Base-by-base conservation (phyloP, 2,113 vertebrate species). In the Casuarius casuarius region DNA sequence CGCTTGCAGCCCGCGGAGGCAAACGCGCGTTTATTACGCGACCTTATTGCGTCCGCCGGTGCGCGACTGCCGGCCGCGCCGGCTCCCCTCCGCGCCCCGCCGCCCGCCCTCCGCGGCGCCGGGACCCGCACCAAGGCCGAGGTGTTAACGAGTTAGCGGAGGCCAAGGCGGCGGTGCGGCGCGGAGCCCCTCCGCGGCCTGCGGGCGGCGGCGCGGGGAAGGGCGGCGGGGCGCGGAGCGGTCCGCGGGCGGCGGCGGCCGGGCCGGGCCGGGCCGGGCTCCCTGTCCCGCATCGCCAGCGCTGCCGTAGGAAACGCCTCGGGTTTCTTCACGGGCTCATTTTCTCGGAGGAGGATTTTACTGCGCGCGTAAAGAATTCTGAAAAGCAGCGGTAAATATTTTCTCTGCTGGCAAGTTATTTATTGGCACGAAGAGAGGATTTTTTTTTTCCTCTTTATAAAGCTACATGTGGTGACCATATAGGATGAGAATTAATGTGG, bases 321-420 rank as follows among this genome's bases (percentile, higher is more conserved):
- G 77, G 46, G 42, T 87, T 94, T 33, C 95, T 96, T 98, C 95
- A 96, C 93, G 74, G 91, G 97, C 95, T 95, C 95, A 73, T 95
- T 96, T 93, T 93, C 97, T 95, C 97, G 35, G 77, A 96, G 94
- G 94, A 96, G 91, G 95, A 88, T 83, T 95, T 96, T 95, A 97
- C 96, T 85, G 94, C 95, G 61, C 40, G 89, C 71, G 62, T 91
- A 84, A 95, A 97, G 94, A 96, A 97, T 96, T 96, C 89, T 85
- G 94, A 95, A 97, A 97, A 96, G 95, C 92, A 16, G 96, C 52
- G 95, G 97, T 97, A 97, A 97, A 97, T 96, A 97, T 97, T 97
- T 96, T 97, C 89, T 96, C 87, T 96, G 96, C 95, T 95, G 96
- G 96, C 92, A 73, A 97, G 89, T 93, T 94, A 96, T 96, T 96